Evolutionary conservation across 2,113 vertebrate genomes (phyloP).

Genomic region (Neoarius graeffei): DNA sequence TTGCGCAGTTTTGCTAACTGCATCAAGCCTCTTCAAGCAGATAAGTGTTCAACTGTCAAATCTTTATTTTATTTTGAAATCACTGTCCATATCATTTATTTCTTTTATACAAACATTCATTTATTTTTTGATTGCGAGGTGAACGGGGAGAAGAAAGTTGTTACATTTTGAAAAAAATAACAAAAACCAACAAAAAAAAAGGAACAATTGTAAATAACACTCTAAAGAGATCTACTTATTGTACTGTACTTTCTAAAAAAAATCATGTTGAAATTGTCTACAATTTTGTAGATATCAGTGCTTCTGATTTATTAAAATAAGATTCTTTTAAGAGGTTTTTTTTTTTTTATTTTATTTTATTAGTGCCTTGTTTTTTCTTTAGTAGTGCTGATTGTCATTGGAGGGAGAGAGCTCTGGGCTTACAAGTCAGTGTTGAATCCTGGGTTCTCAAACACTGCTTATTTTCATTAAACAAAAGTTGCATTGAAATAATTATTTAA

Average conservation of each 20-base stretch:
- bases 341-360: not conserved
- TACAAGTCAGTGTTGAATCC: not conserved
- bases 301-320: slow-evolving; percentile 79
- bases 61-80: slow-evolving; percentile 49
- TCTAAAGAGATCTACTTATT: slow-evolving; percentile 70
- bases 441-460: not conserved
- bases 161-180: slow-evolving; percentile 59
- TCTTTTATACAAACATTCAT: slow-evolving; percentile 61
- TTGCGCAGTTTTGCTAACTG: not conserved
- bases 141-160: slow-evolving; percentile 59
- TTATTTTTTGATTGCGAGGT: slow-evolving; percentile 60
- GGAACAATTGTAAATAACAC: slow-evolving; percentile 71
- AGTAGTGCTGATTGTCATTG: too few relatives aligned
- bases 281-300: slow-evolving; percentile 75
- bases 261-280: slow-evolving; percentile 71
- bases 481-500: not conserved
- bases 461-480: not conserved
- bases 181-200: slow-evolving; percentile 35
- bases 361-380: not conserved
- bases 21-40: slow-evolving; percentile 20
- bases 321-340: slow-evolving; percentile 59
- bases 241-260: slow-evolving; percentile 77
- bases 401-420: not conserved
- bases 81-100: slow-evolving; percentile 51
- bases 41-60: slow-evolving; percentile 14